Percentiles rank a stretch among this genome's conserved stretches.
Evolutionary conservation across 2,797 vertebrate genomes (phyloP).

Genomic region (Scyliorhinus canicula): DNA sequence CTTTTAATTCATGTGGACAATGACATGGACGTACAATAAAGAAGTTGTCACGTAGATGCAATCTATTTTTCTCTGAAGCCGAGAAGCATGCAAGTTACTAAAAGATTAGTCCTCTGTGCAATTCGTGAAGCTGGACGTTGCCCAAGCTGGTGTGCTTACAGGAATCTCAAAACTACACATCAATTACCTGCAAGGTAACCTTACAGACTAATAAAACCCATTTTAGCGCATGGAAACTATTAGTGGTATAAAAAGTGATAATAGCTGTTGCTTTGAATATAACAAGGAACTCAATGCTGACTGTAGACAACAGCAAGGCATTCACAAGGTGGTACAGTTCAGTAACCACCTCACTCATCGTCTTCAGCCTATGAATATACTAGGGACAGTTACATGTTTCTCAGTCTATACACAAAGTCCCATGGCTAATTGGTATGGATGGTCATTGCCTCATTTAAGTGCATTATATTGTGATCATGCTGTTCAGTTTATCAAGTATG

Average conservation of each 20-base stretch:
- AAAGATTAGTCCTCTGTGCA: neutral
- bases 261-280: neutral
- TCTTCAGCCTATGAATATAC: neutral
- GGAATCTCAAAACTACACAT: neutral
- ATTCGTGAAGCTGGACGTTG: neutral
- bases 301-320: neutral
- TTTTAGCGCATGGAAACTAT: neutral
- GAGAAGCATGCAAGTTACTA: neutral
- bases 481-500: neutral
- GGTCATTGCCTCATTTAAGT: neutral
- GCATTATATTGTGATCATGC: neutral
- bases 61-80: neutral
- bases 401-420: neutral
- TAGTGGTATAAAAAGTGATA: neutral
- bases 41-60: neutral
- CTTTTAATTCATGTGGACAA: neutral
- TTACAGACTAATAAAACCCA: neutral
- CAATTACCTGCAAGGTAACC: neutral
- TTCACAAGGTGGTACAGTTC: neutral
- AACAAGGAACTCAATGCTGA: neutral
- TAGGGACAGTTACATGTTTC: neutral
- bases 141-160: neutral
- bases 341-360: neutral
- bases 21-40: neutral
- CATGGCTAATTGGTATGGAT: neutral